These are phyloP conservation scores for Pocillopora grandis DNA, from an alignment of 92 coral and sea anemone genomes.

Conservation along the genomic window DNA sequence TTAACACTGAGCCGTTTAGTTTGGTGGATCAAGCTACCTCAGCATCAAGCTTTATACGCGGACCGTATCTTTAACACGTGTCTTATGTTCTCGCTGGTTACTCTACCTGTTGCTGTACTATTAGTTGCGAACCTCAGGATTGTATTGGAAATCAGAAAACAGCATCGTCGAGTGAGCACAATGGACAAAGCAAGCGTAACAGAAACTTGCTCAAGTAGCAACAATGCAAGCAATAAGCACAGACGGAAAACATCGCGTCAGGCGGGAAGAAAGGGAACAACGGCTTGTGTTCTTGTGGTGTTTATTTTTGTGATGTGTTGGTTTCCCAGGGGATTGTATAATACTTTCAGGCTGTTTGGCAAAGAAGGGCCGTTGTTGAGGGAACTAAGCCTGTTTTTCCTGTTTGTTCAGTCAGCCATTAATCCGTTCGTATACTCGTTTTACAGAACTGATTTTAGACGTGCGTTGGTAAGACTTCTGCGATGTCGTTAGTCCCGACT, in stretches of 20 bases:
- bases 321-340: conserved; percentile 67
- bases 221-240: neutral
- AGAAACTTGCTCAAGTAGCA: neutral
- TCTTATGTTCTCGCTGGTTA: conserved; percentile 55
- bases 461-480: conserved; percentile 11
- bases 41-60: neutral
- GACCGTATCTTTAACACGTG: conserved; percentile 56
- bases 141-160: conserved; percentile 54
- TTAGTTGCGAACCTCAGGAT: conserved; percentile 54
- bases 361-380: conserved; percentile 45
- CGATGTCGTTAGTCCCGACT: neutral
- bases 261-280: conserved; percentile 49
- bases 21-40: conserved; percentile 44
- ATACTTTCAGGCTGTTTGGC: conserved; percentile 54
- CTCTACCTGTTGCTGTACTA: conserved; percentile 48
- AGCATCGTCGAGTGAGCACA: conserved; percentile 14
- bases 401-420: conserved; percentile 61
- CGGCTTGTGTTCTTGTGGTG: conserved; percentile 63
- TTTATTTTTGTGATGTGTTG: conserved; percentile 63
- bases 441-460: conserved; percentile 60
- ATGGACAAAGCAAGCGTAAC: conserved; percentile 9
- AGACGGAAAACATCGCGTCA: neutral
- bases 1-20: conserved; percentile 37
- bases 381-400: conserved; percentile 52
- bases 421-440: conserved; percentile 71